Conservation (phyloP, 1,140 invertebrate genomes). For the Pinna nobilis region DNA sequence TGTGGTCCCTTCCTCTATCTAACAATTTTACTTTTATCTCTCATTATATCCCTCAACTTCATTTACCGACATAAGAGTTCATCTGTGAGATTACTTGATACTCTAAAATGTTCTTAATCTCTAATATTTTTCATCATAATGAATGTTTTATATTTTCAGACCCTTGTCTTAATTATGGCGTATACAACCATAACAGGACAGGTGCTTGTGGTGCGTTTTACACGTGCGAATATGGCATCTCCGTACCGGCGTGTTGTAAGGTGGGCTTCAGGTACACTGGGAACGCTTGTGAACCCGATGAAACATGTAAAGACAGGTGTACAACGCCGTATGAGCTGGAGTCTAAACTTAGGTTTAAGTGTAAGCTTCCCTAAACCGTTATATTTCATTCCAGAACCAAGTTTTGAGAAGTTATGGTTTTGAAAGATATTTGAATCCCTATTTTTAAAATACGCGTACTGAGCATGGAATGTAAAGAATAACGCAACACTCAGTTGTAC, state of each 20-base stretch:
- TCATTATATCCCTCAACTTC: no score
- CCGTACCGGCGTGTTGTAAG: slow-evolving; percentile 22
- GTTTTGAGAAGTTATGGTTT: no score
- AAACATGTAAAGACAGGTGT: slow-evolving; percentile 19
- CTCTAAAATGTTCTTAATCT: no score
- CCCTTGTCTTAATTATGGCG: slow-evolving; percentile 20
- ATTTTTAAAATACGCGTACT: no score
- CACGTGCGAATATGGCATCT: slow-evolving; percentile 21
- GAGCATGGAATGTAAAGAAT: slow-evolving; percentile 6
- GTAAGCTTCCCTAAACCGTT: no score
- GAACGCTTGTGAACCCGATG: slow-evolving; percentile 1
- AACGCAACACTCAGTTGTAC: neutral
- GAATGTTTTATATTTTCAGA: slow-evolving; percentile 16
- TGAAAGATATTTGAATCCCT: no score
- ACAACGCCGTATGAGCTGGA: slow-evolving; percentile 17
- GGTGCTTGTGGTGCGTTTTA: slow-evolving; percentile 21
- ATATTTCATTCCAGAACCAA: no score
- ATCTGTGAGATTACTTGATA: no score
- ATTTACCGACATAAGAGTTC: no score
- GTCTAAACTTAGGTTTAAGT: neutral
- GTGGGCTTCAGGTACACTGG: slow-evolving; percentile 22
- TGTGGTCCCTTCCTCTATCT: no score
- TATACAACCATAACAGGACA: slow-evolving; percentile 9
- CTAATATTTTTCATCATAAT: no score
- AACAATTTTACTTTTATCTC: no score